Conservation (phyloP, 2,797 vertebrate species). For the Pseudomugil gertrudae region DNA sequence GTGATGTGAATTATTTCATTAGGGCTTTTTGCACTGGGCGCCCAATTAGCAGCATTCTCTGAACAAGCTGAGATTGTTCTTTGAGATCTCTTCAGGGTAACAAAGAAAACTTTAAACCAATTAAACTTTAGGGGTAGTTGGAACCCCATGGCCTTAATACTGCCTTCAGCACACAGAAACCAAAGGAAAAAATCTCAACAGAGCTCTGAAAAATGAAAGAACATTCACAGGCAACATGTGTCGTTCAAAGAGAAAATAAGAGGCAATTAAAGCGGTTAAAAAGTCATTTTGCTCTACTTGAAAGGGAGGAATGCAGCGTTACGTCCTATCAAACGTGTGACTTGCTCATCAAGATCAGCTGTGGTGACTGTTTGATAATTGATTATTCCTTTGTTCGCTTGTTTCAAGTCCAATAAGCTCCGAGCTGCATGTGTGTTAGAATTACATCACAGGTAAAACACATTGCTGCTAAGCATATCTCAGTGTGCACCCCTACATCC, state of each 20-base stretch:
- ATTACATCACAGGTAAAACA: background rate
- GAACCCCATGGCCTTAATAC: conserved; percentile 49
- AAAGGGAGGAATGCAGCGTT: background rate
- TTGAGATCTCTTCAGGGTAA: conserved; percentile 60
- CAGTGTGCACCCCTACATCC: conserved; percentile 30
- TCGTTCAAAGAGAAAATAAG: conserved; percentile 42
- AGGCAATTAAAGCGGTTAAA: conserved; percentile 32
- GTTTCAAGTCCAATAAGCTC: background rate
- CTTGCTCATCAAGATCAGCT: background rate
- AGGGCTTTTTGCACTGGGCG: conserved; percentile 50
- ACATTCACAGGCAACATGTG: conserved; percentile 36
- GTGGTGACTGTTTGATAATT: background rate
- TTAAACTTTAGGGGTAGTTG: conserved; percentile 64
- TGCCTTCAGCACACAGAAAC: conserved; percentile 36
- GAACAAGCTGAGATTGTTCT: conserved; percentile 69
- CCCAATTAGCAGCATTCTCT: conserved; percentile 71
- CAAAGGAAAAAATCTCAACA: conserved; percentile 34
- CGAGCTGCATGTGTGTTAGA: conserved; percentile 2
- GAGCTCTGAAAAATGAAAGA: conserved; percentile 40
- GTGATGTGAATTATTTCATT: conserved; percentile 67
- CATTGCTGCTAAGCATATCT: conserved; percentile 13
- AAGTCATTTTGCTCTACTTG: conserved; percentile 24
- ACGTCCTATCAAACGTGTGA: background rate
- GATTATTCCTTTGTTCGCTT: background rate
- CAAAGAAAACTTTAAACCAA: conserved; percentile 74